Evolutionary conservation across 2,113 vertebrate species (phyloP).

Genomic region (Coracopsis vasa): DNA sequence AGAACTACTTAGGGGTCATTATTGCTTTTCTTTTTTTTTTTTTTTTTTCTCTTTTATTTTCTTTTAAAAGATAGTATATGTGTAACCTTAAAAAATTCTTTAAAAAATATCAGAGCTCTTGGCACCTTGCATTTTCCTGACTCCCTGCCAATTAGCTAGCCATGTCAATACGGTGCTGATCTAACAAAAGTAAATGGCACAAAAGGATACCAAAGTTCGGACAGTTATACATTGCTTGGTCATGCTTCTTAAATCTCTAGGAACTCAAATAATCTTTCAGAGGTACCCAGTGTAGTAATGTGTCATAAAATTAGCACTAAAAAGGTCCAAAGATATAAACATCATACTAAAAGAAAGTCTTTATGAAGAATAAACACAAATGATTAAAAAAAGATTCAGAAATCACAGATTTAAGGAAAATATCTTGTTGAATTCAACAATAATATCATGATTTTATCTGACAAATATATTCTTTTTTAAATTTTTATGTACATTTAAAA

Average conservation of each 20-base stretch:
- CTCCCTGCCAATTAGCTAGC: constrained; percentile 80
- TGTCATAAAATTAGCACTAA: constrained; percentile 78
- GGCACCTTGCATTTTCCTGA: constrained; percentile 78
- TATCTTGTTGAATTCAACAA: constrained; percentile 86
- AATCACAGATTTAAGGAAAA: constrained; percentile 86
- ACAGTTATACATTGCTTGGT: constrained; percentile 67
- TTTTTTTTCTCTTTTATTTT: constrained; percentile 60
- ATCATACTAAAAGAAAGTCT: constrained; percentile 79
- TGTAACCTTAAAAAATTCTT: constrained; percentile 78
- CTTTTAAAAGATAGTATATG: constrained; percentile 79
- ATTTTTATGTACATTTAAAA: constrained; percentile 88
- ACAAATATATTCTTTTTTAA: constrained; percentile 90
- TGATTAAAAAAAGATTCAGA: constrained; percentile 82
- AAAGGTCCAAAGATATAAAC: constrained; percentile 82
- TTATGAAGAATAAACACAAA: constrained; percentile 81
- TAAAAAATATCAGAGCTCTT: constrained; percentile 82
- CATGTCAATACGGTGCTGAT: constrained; percentile 71
- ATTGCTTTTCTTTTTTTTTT: constrained; percentile 75
- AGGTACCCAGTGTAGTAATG: constrained; percentile 81
- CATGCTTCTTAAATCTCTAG: constrained; percentile 71
- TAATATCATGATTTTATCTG: constrained; percentile 85
- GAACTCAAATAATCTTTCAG: constrained; percentile 72
- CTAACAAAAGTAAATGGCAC: constrained; percentile 75
- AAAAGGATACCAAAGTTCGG: constrained; percentile 72
- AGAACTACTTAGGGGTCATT: constrained; percentile 79